Evolutionary conservation across 2,888 invertebrate species (phyloP).

Genomic region (Abrostola tripartita): DNA sequence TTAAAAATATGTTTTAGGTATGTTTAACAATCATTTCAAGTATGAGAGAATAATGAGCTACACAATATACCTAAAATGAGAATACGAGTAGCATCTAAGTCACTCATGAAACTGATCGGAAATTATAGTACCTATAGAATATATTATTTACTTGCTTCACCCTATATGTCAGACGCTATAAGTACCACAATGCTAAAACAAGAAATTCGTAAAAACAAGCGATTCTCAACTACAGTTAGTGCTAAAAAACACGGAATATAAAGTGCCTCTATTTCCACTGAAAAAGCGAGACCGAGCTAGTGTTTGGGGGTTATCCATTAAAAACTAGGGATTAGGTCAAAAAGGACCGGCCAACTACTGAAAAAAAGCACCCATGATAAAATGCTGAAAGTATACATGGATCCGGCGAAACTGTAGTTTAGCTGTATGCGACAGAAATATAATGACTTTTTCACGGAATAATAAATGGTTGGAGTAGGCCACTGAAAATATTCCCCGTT

Average conservation of each 20-base stretch:
- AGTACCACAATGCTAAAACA: background rate
- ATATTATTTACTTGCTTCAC: no score
- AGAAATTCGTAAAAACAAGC: background rate
- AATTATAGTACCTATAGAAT: no score
- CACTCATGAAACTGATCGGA: no score
- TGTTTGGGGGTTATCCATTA: conserved; percentile 45
- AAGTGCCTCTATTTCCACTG: conserved; percentile 26
- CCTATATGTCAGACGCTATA: background rate
- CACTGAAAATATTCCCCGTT: no score
- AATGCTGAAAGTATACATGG: conserved; percentile 18
- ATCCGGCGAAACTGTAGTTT: background rate
- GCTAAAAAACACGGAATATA: conserved; percentile 14
- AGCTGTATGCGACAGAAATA: conserved; percentile 14
- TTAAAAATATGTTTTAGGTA: no score
- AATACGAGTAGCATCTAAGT: no score
- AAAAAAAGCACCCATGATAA: conserved; percentile 28
- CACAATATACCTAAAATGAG: no score
- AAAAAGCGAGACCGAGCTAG: conserved; percentile 18
- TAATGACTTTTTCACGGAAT: conserved; percentile 6
- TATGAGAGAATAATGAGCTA: no score
- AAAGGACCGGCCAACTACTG: conserved; percentile 20
- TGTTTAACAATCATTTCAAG: no score
- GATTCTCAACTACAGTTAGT: conserved; percentile 8
- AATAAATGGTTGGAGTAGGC: background rate
- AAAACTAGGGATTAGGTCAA: conserved; percentile 32